Base-by-base conservation (phyloP, 2,113 vertebrate genomes). In the Mobula hypostoma region DNA sequence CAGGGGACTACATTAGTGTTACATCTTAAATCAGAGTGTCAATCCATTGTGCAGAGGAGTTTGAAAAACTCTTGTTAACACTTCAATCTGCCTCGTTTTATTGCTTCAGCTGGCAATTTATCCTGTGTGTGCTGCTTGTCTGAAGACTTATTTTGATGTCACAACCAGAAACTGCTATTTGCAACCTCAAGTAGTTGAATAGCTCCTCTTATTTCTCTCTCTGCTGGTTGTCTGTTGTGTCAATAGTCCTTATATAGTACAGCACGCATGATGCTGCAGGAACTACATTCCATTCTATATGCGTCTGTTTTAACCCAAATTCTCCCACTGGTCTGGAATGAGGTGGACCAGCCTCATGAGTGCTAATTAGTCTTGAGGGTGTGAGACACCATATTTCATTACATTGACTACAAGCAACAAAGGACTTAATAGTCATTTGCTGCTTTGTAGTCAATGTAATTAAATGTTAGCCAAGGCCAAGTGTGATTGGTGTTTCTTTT, bases 281-380 rank as follows among this genome's bases (percentile, higher is more conserved):
- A 66, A 19, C 90, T 72, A 66, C 66, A 48, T 92, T 92, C 90
- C 24, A 70, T 70, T 91, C 90, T 92, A 2, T 17, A 40, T 21
- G 70, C 36, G 21, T 24, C 90, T 48, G 90, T 92, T 72, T 92
- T 24, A 92, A 72, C 36, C 21, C 90, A 92, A 68, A 66, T 12
- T 40, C 66, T 92, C 66, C 90, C 90, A 48, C 36, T 92, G 90
- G 72, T 72, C 70, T 27, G 61, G 32, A 92, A 92, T 72, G 90
- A 72, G 90, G 17, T 92, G 68, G 90, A 92, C 9, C 19, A 36
- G 40, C 63, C 63, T 68, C 5, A 32, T 80, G 27, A 91, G 87
- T 14, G 68, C 40, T 92, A 92, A 92, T 92, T 92, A 92, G 66
- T 7, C 68, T 66, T 92, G 63, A 92, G 66, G 32, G 14, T 92